phyloP scores from a whole-genome alignment of 2,797 vertebrate species.

The Oryzias dopingdopingensis region DNA sequence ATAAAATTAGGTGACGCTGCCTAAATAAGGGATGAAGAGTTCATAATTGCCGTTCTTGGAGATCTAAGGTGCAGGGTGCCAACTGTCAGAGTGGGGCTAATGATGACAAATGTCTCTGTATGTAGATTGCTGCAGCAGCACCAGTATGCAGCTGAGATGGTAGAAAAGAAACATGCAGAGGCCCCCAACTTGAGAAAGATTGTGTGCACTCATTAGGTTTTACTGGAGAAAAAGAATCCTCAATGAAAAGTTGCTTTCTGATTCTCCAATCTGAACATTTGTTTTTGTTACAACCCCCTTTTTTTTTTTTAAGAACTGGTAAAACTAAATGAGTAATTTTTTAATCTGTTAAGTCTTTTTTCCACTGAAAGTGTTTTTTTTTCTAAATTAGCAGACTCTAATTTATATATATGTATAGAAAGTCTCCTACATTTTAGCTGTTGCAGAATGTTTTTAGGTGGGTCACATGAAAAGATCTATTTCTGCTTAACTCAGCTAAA shows the following conservation, averaged over 20 bases:
- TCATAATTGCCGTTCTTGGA: slow-evolving; percentile 91
- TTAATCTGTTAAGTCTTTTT: too few species aligned
- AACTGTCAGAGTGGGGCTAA: slow-evolving; percentile 99
- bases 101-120: slow-evolving; percentile 99
- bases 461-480: slow-evolving; percentile 15
- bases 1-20: slow-evolving; percentile 82
- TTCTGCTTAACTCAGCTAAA: slow-evolving; percentile 34
- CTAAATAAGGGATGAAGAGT: slow-evolving; percentile 87
- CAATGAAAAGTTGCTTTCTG: background rate
- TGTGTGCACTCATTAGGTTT: slow-evolving; percentile 67
- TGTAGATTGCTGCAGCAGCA: slow-evolving; percentile 89
- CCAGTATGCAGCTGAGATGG: slow-evolving; percentile 75
- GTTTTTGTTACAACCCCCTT: too few species aligned
- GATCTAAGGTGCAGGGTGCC: slow-evolving; percentile 95
- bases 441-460: background rate
- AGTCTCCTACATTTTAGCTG: too few species aligned
- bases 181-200: slow-evolving; percentile 58
- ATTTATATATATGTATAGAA: too few species aligned
- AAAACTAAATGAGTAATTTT: too few species aligned
- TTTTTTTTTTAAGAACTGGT: too few species aligned
- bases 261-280: too few species aligned
- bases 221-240: slow-evolving; percentile 56
- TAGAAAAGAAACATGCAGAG: slow-evolving; percentile 43
- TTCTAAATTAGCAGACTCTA: too few species aligned
- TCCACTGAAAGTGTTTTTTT: too few species aligned